Conservation (phyloP, 2,888 invertebrate species). For the Dendrolimus pini region DNA sequence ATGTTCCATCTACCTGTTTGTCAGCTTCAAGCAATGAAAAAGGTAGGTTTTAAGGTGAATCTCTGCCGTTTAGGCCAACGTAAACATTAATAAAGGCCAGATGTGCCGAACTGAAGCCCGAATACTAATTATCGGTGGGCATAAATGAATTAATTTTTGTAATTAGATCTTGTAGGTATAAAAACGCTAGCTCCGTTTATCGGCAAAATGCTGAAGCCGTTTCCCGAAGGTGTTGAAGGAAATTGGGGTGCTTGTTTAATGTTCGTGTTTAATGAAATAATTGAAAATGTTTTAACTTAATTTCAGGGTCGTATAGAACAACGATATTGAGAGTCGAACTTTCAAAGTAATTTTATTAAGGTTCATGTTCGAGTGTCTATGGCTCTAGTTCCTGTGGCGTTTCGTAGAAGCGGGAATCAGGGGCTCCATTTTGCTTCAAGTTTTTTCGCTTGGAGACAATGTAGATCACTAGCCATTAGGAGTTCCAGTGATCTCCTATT, state of each 20-base stretch:
- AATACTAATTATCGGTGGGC: conserved; percentile 59
- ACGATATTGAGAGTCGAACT: no score
- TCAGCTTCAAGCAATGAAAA: no score
- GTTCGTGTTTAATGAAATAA: background rate
- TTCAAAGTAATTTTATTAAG: no score
- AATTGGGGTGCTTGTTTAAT: background rate
- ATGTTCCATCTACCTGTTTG: no score
- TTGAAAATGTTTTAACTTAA: background rate
- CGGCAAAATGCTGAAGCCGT: background rate
- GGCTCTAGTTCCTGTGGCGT: no score
- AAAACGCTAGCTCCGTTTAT: background rate
- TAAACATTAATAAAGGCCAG: conserved; percentile 45
- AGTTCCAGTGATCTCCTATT: no score
- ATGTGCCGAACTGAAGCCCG: conserved; percentile 38
- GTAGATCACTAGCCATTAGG: no score
- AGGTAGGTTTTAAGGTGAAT: background rate
- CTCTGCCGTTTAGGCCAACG: background rate
- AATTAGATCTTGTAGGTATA: conserved; percentile 27
- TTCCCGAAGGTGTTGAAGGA: background rate
- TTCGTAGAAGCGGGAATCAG: no score
- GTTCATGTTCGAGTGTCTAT: no score
- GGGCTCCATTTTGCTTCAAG: no score
- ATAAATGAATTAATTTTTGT: conserved; percentile 51
- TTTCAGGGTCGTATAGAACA: no score
- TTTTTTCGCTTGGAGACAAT: no score